phyloP scores from a whole-genome alignment of 2,797 vertebrate species.

The Hyperoplus lanceolatus region DNA sequence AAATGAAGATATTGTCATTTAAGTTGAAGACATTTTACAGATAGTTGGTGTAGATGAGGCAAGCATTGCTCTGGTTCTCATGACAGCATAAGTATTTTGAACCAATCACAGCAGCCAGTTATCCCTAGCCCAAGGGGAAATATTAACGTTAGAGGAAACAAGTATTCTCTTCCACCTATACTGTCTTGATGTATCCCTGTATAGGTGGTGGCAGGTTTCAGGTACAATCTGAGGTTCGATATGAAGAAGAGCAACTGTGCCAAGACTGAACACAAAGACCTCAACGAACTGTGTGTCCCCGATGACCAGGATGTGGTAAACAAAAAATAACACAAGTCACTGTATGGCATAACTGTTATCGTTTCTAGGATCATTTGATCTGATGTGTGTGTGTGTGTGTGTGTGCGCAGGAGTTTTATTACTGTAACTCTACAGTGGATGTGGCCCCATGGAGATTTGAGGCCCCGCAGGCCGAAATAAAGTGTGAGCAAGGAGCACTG shows the following conservation, averaged over 20 bases:
- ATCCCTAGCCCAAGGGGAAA: too few species aligned
- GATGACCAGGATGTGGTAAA: slow-evolving; percentile 68
- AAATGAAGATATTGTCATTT: too few species aligned
- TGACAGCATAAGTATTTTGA: too few species aligned
- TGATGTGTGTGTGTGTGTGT: neutral
- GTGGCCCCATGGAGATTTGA: slow-evolving; percentile 84
- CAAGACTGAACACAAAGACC: slow-evolving; percentile 83
- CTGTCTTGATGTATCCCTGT: neutral
- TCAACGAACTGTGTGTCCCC: slow-evolving; percentile 82
- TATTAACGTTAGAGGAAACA: too few species aligned
- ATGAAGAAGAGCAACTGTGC: slow-evolving; percentile 88
- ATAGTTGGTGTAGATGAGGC: too few species aligned
- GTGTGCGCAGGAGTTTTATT: slow-evolving; percentile 69
- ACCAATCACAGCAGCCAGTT: too few species aligned
- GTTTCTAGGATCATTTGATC: neutral
- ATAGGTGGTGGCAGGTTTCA: slow-evolving; percentile 91
- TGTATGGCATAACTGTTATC: neutral
- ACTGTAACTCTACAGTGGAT: slow-evolving; percentile 86
- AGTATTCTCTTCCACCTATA: neutral
- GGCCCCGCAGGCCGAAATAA: slow-evolving; percentile 50
- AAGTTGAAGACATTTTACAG: too few species aligned
- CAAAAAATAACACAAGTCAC: neutral
- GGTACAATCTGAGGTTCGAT: slow-evolving; percentile 84
- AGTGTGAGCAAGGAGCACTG: slow-evolving; percentile 68
- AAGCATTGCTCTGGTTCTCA: too few species aligned